Conservation (phyloP, 2,888 invertebrate species). For the Lasius fuliginosus region DNA sequence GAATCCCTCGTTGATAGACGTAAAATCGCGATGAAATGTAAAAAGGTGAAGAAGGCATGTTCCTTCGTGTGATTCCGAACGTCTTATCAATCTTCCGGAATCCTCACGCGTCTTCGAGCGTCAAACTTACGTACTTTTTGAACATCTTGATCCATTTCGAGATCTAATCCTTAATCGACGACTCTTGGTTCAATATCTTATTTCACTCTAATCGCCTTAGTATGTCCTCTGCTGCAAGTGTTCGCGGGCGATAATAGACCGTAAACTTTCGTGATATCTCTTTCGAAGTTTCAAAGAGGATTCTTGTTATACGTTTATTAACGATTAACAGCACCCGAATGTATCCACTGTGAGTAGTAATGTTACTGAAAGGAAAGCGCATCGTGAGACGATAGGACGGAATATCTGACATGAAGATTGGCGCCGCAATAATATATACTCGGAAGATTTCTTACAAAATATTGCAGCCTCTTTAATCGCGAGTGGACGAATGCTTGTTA, state of each 20-base stretch:
- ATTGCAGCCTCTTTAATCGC: not conserved
- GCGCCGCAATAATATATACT: not conserved
- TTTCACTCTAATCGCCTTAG: constrained; percentile 19
- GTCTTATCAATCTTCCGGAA: constrained; percentile 69
- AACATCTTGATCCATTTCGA: not conserved
- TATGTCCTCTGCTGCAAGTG: not conserved
- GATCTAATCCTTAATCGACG: constrained; percentile 11
- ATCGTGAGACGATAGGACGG: not conserved
- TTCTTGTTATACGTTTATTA: not conserved
- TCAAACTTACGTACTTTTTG: constrained; percentile 15
- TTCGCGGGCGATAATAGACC: not conserved
- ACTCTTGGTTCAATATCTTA: not conserved
- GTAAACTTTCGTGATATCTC: not conserved
- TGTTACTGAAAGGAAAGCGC: not conserved
- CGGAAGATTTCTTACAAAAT: not conserved
- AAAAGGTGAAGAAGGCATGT: constrained; percentile 59
- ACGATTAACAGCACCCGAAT: not conserved
- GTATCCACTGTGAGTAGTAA: not conserved
- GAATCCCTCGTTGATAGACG: constrained; percentile 66
- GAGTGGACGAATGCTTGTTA: constrained; percentile 49
- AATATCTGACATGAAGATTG: constrained; percentile 1
- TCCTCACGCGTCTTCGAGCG: constrained; percentile 31
- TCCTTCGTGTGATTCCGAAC: constrained; percentile 56
- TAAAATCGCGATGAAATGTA: constrained; percentile 60
- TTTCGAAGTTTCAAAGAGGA: not conserved